Base-by-base conservation (phyloP, 2,888 invertebrate genomes). In the Dyspetes luteomarginatus region DNA sequence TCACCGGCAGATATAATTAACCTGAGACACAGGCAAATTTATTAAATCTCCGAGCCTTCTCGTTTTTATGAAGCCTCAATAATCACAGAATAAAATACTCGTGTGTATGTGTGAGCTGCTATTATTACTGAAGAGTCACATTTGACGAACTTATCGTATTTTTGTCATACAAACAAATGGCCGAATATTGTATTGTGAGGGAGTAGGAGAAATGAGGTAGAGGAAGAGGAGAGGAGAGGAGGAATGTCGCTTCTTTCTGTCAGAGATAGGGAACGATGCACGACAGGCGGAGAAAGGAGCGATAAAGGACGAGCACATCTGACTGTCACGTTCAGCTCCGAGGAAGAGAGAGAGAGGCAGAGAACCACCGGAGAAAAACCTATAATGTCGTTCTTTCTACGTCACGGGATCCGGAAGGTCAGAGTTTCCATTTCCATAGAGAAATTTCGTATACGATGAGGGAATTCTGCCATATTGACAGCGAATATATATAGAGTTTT, bases 121-220 rank as follows among this genome's bases (percentile, higher is more conserved):
- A 28, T 3, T 22, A 24, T 50, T 41, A 24, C 24, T 36, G 48
- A 50, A 67, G 17, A 67, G 50, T 50, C 41, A 58, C 67, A 24
- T 75, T 60, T 68, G 75, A 68, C 67, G 58, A 67, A 50, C 43
- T 58, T 75, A 75, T 58, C 75, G 58, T 67, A 43, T 36, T 67
- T 28, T 67, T 55, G 74, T 30, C 65, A 36, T 17, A 19, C 60
- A 67, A 50, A 58, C 17, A 50, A 58, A 75, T 60, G 60, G 60
- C 58, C 28, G 15, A 68, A 58, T 60, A 50, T 50, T 58, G 68
- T 50, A 52, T 60, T 45, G 9, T 12, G 12, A 36, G 36, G 12
- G 36, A 28, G 36, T 12, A 36, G 12, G 36, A 36, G 36, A 7
- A 12, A 36, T n/a, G 43, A 17, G 36, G 12, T 9, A 45, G 56